A percentile compares a stretch with the other conserved stretches of the same genome.
Evolutionary conservation across 2,797 vertebrate species (phyloP).

Genomic region (Botia kubotai): DNA sequence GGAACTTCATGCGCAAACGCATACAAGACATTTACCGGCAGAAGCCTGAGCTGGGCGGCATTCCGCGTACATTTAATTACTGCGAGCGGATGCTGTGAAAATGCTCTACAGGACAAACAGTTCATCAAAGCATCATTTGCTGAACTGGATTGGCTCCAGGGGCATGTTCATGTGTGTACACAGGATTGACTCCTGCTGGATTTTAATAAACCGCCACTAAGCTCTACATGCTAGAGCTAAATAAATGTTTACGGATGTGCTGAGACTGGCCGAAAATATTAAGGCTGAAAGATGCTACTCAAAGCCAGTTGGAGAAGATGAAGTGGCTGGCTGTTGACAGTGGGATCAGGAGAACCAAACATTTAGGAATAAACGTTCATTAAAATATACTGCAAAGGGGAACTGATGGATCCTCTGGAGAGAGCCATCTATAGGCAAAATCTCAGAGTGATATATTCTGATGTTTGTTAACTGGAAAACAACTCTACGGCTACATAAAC

Average conservation of each 20-base stretch:
- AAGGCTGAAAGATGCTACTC: conserved; percentile 2
- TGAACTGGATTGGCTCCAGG: conserved; percentile 57
- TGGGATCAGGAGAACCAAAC: background rate
- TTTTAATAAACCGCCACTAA: conserved; percentile 46
- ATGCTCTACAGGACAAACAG: conserved; percentile 59
- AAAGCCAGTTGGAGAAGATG: conserved; percentile 3
- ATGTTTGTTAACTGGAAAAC: conserved; percentile 37
- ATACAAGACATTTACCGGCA: background rate
- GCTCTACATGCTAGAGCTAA: conserved; percentile 27
- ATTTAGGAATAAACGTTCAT: background rate
- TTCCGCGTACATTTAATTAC: conserved; percentile 50
- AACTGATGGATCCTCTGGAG: conserved; percentile 47
- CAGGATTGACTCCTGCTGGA: conserved; percentile 36
- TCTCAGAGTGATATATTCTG: conserved; percentile 56
- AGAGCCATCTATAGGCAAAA: conserved; percentile 55
- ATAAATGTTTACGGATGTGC: conserved; percentile 40
- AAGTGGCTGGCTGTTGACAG: background rate
- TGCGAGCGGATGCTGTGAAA: conserved; percentile 49
- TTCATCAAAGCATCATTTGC: conserved; percentile 61
- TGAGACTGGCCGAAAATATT: conserved; percentile 43
- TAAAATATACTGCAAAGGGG: background rate
- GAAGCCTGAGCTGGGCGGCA: conserved; percentile 27
- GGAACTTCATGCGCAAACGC: conserved; percentile 5
- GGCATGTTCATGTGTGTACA: conserved; percentile 49
- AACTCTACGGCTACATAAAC: background rate